Conservation (phyloP, 2,113 vertebrate species). For the Notiomystis cincta region DNA sequence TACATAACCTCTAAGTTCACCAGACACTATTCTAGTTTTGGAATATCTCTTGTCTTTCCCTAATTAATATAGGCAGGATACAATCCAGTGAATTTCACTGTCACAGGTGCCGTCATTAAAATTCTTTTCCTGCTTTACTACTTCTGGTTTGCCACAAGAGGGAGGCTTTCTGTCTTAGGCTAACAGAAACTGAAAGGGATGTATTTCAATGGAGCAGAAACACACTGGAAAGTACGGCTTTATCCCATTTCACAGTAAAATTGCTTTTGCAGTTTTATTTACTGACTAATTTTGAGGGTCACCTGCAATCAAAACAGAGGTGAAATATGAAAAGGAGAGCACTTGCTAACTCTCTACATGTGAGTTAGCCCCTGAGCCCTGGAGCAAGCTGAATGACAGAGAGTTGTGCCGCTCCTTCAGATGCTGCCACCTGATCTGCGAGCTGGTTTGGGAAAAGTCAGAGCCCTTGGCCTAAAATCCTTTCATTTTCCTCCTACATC, state of each 20-base stretch:
- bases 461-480: background rate
- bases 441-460: background rate
- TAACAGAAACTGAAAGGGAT: background rate
- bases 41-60: background rate
- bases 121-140: background rate
- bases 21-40: background rate
- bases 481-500: background rate
- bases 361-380: background rate
- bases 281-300: background rate
- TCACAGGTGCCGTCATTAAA: background rate
- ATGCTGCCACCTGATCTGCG: fast-evolving
- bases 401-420: background rate
- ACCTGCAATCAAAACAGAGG: background rate
- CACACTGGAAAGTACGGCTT: background rate
- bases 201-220: background rate
- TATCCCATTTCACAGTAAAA: background rate
- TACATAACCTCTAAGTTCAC: background rate
- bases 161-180: constrained; percentile 11
- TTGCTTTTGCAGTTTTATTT: background rate
- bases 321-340: background rate
- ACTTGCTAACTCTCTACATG: background rate
- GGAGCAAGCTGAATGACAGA: fast-evolving
- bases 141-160: constrained; percentile 36
- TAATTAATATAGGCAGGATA: background rate
- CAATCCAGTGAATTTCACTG: background rate